A percentile compares a stretch with the other conserved stretches of the same genome.
Evolutionary conservation across 2,113 vertebrate species (phyloP).

Genomic region (Fukomys damarensis): DNA sequence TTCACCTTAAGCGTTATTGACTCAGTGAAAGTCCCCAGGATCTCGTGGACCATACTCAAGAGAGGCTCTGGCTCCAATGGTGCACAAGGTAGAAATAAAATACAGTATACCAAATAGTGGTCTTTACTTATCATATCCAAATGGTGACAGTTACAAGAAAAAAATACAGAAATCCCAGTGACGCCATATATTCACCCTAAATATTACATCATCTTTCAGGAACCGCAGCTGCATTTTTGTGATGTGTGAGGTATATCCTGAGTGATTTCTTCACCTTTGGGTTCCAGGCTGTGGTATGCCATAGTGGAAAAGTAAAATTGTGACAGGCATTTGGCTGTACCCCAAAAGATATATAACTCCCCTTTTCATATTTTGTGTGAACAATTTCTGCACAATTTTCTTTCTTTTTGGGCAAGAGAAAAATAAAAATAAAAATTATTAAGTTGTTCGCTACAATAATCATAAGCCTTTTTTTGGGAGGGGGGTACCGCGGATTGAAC

Average conservation of each 20-base stretch:
- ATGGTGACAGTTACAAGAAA: slow-evolving; percentile 65
- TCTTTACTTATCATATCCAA: slow-evolving; percentile 58
- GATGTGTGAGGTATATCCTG: slow-evolving; percentile 58
- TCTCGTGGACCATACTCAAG: slow-evolving; percentile 58
- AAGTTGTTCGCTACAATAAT: neutral
- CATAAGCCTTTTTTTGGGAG: neutral
- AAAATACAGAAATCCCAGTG: slow-evolving; percentile 62
- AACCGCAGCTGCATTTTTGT: slow-evolving; percentile 64
- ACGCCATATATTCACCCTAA: slow-evolving; percentile 46
- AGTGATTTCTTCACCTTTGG: slow-evolving; percentile 68
- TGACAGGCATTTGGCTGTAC: neutral
- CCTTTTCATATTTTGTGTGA: slow-evolving; percentile 22
- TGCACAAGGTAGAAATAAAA: slow-evolving; percentile 75
- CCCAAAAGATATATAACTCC: neutral
- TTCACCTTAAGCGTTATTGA: slow-evolving; percentile 39
- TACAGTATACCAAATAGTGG: slow-evolving; percentile 66
- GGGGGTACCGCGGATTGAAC: too few relatives aligned
- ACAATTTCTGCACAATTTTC: neutral
- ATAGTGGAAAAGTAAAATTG: slow-evolving; percentile 63
- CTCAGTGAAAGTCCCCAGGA: slow-evolving; percentile 32
- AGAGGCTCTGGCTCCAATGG: slow-evolving; percentile 65
- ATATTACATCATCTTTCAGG: slow-evolving; percentile 74
- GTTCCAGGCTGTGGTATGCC: slow-evolving; percentile 68
- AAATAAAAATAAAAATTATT: neutral
- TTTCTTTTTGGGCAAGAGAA: neutral